Evolutionary conservation across 2,797 vertebrate species (phyloP), one percentile per base, ranked within the genome.

Genomic region (Diglossa cyanea): DNA sequence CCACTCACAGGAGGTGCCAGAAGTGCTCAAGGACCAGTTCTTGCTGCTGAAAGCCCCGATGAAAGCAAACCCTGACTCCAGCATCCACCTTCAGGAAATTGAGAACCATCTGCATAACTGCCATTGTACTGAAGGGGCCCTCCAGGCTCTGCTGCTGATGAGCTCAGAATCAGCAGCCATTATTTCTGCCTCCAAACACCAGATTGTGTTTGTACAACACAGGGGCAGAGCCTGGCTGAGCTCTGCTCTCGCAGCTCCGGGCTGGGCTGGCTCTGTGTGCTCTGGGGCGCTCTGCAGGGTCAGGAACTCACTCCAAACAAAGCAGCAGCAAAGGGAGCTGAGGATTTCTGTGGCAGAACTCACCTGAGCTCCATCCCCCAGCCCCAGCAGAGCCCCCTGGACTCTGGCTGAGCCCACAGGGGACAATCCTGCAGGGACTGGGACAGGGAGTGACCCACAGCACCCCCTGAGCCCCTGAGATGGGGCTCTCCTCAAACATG

Each of bases 91-190:
- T 93, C 78, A 90, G 85, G 35, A 67, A 86, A 91, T 2, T 2
- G 73, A 79, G 91, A 87, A 84, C 86, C 91, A 94, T 82, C 93
- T 75, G 95, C 93, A 75, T 75, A 87, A 76, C 74, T 95, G 65
- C 45, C 40, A 21, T 55, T 73, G 88, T 86, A 31, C 7, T 74
- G 53, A 89, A 55, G n/a, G 39, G 68, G 57, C 62, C 58, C 81
- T 85, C 60, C 51, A 5, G 57, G 71, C 83, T 62, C 57, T 92
- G 92, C 42, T 89, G 65, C 88, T 78, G 80, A 51, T 39, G 76
- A 90, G 90, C 86, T 80, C 50, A 8, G 92, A 95, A 94, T 89
- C 94, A 96, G 93, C 96, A 92, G 73, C 72, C 88, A 70, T 93
- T 93, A 81, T 95, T 84, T 73, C 66, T 80, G 60, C 67, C 91